Base-by-base conservation (phyloP, 2,797 vertebrate genomes). In the Serranus cabrilla region DNA sequence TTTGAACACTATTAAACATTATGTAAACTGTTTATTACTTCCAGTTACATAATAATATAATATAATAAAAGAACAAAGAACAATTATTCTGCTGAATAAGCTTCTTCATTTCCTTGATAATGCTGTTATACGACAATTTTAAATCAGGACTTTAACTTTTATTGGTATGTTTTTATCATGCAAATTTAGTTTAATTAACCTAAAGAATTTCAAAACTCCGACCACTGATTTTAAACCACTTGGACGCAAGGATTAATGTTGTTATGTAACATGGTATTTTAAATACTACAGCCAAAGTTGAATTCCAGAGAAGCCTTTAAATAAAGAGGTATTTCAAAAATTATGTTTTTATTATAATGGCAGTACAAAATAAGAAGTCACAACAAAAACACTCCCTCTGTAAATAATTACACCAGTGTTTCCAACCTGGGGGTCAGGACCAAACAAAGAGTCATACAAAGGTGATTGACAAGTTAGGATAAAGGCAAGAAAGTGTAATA, bases 231-330 rank as follows among this genome's bases (percentile, higher is more conserved):
- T 0, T 27, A 34, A 23, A 12, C 0, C 18, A 14, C 11, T 27
- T 7, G 16, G 34, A 61, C 43, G 56, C 27, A 11, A 62, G 2
- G 23, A 61, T 67, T 16, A 57, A 13, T 10, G 8, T 55, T 49
- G 11, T 60, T 21, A 47, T 40, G 7, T 31, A 47, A 27, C 27
- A 31, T 45, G 1, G 9, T 46, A 39, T 52, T 65, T 23, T 10
- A 20, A 57, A 40, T 71, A 37, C n/a, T 61, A 56, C 11, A 63
- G 47, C 21, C 34, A 57, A 61, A 61, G 10, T 16, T 56, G 31
- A 0, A 47, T 17, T 21, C n/a, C 14, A 58, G 46, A 11, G 4
- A 43, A 14, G 2, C n/a, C 1, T 56, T 57, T 63, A 18, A 42
- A 13, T 13, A 37, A 51, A 12, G 23, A 13, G 47, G 25, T 69